Conservation (phyloP, 2,888 invertebrate species). For the Trachelus troglodyta region DNA sequence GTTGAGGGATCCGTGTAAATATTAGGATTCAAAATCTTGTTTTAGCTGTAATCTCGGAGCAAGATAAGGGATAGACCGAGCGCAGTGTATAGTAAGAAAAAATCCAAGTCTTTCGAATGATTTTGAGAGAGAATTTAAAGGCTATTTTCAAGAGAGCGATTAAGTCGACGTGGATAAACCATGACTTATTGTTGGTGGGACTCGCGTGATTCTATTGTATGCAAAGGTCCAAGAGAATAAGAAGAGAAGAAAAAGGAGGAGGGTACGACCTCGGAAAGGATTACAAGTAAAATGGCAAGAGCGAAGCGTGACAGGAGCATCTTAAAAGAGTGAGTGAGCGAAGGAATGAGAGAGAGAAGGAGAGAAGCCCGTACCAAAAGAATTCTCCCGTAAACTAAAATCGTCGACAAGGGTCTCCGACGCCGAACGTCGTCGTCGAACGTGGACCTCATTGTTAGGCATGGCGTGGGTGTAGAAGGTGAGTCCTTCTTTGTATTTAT, state of each 20-base stretch:
- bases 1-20: constrained; percentile 24
- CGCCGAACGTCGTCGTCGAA: background rate
- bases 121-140: constrained; percentile 11
- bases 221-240: background rate
- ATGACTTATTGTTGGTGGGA: background rate
- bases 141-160: background rate
- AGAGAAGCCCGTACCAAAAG: background rate
- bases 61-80: background rate
- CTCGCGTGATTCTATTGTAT: background rate
- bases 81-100: constrained; percentile 8
- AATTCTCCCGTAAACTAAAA: background rate
- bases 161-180: background rate
- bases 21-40: constrained; percentile 15
- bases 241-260: background rate
- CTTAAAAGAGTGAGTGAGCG: constrained; percentile 15
- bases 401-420: background rate
- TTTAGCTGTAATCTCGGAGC: background rate
- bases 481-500: background rate
- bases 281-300: constrained; percentile 12
- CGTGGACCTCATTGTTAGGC: background rate
- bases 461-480: background rate
- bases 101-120: background rate
- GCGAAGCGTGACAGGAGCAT: constrained; percentile 12
- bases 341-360: constrained; percentile 8
- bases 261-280: background rate